phyloP scores from a whole-genome alignment of 2,888 invertebrate species.

The Amiota communis region DNA sequence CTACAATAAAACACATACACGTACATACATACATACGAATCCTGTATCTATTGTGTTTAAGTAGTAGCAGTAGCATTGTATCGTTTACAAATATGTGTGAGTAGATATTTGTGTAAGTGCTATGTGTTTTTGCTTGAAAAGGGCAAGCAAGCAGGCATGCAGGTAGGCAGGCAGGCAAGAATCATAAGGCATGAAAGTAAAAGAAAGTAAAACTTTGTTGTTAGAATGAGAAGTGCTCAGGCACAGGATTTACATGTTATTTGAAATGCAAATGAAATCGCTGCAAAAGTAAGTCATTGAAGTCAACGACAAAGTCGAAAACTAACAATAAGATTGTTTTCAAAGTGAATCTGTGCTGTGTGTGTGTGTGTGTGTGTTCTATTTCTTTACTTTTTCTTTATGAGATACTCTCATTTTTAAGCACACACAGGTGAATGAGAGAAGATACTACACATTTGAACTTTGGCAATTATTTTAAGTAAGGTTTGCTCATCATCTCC shows the following conservation, averaged over 20 bases:
- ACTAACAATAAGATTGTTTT: conserved; percentile 27
- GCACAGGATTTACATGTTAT: conserved; percentile 28
- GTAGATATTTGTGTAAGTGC: too few species aligned
- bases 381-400: neutral
- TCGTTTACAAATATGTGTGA: too few species aligned
- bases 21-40: too few species aligned
- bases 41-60: too few species aligned
- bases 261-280: conserved; percentile 30
- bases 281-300: conserved; percentile 8
- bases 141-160: neutral
- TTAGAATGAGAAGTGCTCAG: conserved; percentile 16
- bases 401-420: neutral
- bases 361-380: conserved; percentile 1
- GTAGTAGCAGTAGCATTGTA: too few species aligned
- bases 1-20: neutral
- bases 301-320: conserved; percentile 2
- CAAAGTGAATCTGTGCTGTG: conserved; percentile 1
- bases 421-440: conserved; percentile 8
- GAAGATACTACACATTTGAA: conserved; percentile 18
- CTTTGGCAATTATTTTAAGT: conserved; percentile 30
- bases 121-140: too few species aligned
- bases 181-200: conserved; percentile 22
- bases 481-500: neutral
- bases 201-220: neutral
- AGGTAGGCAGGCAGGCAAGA: neutral